These are phyloP conservation scores for Littorina saxatilis DNA, from an alignment of 1,140 invertebrate genomes.

Conservation along the genomic window DNA sequence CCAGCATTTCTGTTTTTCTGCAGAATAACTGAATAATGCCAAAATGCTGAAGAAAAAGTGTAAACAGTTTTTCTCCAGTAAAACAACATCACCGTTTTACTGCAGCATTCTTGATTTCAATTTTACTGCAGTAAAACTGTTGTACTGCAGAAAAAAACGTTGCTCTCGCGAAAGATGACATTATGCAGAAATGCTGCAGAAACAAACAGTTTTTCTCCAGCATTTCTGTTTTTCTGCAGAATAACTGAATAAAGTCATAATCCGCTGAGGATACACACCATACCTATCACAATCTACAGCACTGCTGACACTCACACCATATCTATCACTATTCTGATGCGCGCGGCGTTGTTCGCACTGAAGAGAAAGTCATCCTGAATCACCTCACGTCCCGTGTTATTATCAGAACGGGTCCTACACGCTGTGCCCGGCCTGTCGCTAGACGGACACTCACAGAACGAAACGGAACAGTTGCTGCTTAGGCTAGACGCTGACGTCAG, in stretches of 20 bases:
- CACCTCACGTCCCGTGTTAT: no score
- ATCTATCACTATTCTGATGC: slow-evolving; percentile 79
- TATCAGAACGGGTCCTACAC: no score
- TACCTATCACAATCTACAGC: neutral
- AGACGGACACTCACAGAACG: neutral
- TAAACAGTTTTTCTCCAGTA: no score
- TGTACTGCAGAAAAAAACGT: neutral
- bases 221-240: neutral
- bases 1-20: no score
- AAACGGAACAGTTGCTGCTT: no score
- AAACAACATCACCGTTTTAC: no score
- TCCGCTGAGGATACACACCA: neutral
- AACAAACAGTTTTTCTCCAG: no score
- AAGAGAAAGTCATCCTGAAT: slow-evolving; percentile 22
- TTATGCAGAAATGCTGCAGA: no score
- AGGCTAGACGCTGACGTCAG: neutral
- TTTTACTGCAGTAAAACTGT: neutral
- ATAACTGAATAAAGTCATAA: neutral
- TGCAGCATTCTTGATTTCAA: no score
- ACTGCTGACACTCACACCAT: slow-evolving; percentile 78
- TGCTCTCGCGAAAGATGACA: no score
- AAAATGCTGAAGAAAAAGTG: no score
- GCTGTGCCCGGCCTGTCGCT: neutral
- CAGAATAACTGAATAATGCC: no score
- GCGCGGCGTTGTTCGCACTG: slow-evolving; percentile 35